Evolutionary conservation across 2,797 vertebrate species (phyloP).

Genomic region (Sylvia borin): DNA sequence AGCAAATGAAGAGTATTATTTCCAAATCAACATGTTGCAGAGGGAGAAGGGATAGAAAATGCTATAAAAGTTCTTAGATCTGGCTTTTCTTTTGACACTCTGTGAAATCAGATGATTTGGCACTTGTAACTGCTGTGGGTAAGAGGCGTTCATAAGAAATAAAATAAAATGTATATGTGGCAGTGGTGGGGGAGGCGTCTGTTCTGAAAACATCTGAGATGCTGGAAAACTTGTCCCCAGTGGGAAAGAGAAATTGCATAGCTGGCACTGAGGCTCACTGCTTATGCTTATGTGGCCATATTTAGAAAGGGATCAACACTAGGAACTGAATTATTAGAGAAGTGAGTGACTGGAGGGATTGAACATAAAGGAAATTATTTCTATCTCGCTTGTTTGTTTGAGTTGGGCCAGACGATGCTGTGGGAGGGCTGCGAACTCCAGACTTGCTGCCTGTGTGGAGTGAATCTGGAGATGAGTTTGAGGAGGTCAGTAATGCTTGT

Average conservation of each 20-base stretch:
- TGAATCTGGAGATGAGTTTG: background rate
- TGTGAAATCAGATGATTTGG: slow-evolving; percentile 54
- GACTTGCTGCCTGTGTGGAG: background rate
- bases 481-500: background rate
- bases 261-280: background rate
- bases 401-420: background rate
- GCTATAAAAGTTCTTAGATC: slow-evolving; percentile 31
- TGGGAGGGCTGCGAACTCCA: background rate
- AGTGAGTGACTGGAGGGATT: background rate
- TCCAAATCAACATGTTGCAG: background rate
- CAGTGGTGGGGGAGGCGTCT: slow-evolving; percentile 42
- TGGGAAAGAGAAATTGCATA: slow-evolving; percentile 42
- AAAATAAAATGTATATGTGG: slow-evolving; percentile 55
- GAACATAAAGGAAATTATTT: background rate
- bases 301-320: slow-evolving; percentile 38
- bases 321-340: slow-evolving; percentile 29
- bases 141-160: slow-evolving; percentile 59
- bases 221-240: slow-evolving; percentile 48
- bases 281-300: slow-evolving; percentile 16
- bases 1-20: background rate
- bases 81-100: slow-evolving; percentile 41
- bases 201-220: slow-evolving; percentile 54
- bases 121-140: slow-evolving; percentile 22
- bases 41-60: background rate
- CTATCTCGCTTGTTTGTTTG: background rate